Evolutionary conservation across 2,888 invertebrate species (phyloP).

Genomic region (Diaperis boleti): DNA sequence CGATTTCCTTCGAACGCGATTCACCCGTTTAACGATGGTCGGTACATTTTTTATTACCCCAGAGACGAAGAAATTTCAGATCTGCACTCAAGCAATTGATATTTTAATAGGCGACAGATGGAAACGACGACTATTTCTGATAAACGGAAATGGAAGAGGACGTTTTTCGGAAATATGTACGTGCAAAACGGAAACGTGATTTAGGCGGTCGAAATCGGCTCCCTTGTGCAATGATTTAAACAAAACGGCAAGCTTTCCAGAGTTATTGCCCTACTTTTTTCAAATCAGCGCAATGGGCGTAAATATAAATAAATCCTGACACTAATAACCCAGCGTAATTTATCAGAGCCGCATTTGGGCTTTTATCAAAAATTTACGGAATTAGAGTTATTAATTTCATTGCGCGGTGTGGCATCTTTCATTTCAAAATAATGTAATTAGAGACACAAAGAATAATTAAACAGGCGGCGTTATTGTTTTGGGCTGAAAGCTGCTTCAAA

Average conservation of each 20-base stretch:
- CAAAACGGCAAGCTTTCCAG: background rate
- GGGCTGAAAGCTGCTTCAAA: too few species aligned
- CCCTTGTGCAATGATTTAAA: background rate
- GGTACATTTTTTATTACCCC: conserved; percentile 5
- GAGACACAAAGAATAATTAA: too few species aligned
- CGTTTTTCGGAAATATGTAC: background rate
- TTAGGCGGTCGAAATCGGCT: background rate
- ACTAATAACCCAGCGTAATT: background rate
- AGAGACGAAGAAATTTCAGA: background rate
- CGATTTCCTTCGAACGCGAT: conserved; percentile 11
- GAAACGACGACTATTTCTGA: background rate
- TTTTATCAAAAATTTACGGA: conserved; percentile 1
- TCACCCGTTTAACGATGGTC: background rate
- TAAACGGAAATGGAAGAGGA: background rate
- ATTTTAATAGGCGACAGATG: conserved; percentile 8
- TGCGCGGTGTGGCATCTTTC: background rate
- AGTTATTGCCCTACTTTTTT: background rate
- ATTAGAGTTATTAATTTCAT: conserved; percentile 2
- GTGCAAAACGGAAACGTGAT: background rate
- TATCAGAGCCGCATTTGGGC: background rate
- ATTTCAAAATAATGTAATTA: too few species aligned
- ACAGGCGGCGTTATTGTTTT: too few species aligned
- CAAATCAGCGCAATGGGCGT: background rate
- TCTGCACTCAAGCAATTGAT: conserved; percentile 5
- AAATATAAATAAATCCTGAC: background rate